Conservation (phyloP, 2,113 vertebrate genomes). For the Oenanthe melanoleuca region DNA sequence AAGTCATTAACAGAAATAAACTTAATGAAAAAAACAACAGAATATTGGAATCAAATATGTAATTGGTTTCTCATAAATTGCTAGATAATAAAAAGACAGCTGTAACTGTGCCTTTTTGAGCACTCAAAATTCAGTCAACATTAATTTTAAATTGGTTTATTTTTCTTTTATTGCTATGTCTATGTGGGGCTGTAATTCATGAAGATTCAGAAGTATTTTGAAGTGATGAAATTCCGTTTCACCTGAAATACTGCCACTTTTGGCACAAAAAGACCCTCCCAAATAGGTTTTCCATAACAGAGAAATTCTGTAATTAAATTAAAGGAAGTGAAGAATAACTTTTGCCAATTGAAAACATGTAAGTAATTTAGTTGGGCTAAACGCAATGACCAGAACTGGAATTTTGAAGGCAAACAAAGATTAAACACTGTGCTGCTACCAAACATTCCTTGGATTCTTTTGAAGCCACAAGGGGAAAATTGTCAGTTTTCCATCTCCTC, state of each 20-base stretch:
- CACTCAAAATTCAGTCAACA: not conserved
- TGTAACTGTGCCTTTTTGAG: not conserved
- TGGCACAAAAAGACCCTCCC: not conserved
- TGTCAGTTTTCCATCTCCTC: not conserved
- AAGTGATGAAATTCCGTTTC: not conserved
- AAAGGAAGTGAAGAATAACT: not conserved
- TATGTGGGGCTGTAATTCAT: not conserved
- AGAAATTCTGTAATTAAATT: not conserved
- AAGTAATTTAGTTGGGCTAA: not conserved
- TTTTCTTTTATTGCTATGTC: not conserved
- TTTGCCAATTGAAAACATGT: slow-evolving; percentile 5
- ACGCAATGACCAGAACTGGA: slow-evolving; percentile 27
- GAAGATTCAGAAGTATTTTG: not conserved
- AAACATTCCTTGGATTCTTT: slow-evolving; percentile 27
- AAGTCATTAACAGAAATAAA: not conserved
- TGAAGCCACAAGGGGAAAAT: not conserved
- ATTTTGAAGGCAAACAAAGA: slow-evolving; percentile 35
- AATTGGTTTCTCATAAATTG: not conserved
- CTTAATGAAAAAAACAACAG: not conserved
- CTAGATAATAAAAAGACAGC: not conserved
- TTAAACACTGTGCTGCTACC: slow-evolving; percentile 2
- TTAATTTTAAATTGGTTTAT: not conserved
- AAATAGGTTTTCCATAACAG: not conserved
- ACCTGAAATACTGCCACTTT: not conserved
- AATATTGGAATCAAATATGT: not conserved